Percentiles rank a stretch among this genome's conserved stretches.
phyloP scores from a whole-genome alignment of 2,888 invertebrate species.

The Octodonta nipae region DNA sequence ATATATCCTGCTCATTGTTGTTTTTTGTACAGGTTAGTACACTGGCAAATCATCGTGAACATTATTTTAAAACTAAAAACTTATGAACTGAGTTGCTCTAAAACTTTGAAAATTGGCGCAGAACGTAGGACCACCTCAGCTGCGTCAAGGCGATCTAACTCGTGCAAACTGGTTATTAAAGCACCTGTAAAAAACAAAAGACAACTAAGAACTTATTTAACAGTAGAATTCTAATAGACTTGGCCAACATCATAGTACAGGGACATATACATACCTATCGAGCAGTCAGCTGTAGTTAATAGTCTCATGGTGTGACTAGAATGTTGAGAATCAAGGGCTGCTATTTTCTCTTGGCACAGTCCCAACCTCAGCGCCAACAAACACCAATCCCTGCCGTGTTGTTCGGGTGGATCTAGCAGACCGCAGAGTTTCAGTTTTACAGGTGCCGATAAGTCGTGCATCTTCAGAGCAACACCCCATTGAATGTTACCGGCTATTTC shows the following conservation, averaged over 20 bases:
- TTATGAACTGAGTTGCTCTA: slow-evolving; percentile 17
- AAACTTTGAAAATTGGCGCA: slow-evolving; percentile 36
- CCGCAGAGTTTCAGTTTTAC: slow-evolving; percentile 49
- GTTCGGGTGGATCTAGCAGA: slow-evolving; percentile 58
- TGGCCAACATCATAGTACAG: neutral
- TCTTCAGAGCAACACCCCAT: slow-evolving; percentile 45
- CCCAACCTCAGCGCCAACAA: slow-evolving; percentile 57
- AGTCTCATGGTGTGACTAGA: slow-evolving; percentile 34
- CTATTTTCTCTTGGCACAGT: slow-evolving; percentile 33
- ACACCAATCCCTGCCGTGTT: slow-evolving; percentile 64
- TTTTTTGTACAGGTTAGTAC: no score
- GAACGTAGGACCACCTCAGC: slow-evolving; percentile 44
- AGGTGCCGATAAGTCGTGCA: slow-evolving; percentile 46
- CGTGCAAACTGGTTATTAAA: slow-evolving; percentile 43
- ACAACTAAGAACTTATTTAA: slow-evolving; percentile 6
- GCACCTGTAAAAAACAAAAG: slow-evolving; percentile 34
- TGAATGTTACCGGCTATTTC: slow-evolving; percentile 29
- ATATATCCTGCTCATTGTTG: no score
- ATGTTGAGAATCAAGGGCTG: slow-evolving; percentile 33
- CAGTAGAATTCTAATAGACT: slow-evolving; percentile 2
- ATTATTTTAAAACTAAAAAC: neutral
- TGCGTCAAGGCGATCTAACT: slow-evolving; percentile 47
- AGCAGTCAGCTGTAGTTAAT: slow-evolving; percentile 31
- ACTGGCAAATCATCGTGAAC: no score
- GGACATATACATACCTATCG: slow-evolving; percentile 27